phyloP scores from a whole-genome alignment of 2,113 vertebrate species.

The Carollia perspicillata region DNA sequence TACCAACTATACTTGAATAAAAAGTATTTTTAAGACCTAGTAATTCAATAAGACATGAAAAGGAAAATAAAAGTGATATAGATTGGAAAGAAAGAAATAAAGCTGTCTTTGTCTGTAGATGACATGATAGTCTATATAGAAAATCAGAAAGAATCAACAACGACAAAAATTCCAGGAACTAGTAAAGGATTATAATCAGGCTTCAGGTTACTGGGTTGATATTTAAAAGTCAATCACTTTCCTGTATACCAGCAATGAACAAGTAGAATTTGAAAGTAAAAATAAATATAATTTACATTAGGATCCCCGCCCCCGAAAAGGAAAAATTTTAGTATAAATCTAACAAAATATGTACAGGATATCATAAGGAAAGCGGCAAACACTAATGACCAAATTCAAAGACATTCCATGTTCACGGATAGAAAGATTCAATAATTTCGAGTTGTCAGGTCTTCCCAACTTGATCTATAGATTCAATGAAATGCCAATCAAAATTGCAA shows the following conservation, averaged over 20 bases:
- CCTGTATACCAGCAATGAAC: neutral
- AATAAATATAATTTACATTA: neutral
- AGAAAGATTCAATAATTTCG: neutral
- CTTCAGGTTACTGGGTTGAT: neutral
- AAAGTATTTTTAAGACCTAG: neutral
- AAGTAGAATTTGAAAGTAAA: neutral
- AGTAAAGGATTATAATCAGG: neutral
- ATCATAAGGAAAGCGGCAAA: neutral
- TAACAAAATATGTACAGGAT: neutral
- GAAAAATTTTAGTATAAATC: neutral
- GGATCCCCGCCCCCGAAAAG: neutral
- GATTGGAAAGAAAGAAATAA: neutral
- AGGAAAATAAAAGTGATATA: neutral
- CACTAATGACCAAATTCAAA: neutral
- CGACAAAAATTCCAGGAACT: neutral
- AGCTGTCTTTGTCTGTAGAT: neutral
- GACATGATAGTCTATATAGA: neutral
- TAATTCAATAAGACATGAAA: neutral
- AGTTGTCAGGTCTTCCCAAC: neutral
- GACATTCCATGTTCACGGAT: neutral
- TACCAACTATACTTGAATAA: neutral
- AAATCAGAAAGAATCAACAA: neutral
- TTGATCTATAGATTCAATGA: neutral
- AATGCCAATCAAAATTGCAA: neutral
- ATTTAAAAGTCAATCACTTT: neutral